A percentile compares a stretch with the other conserved stretches of the same genome.
Evolutionary conservation across 2,797 vertebrate species (phyloP).

Genomic region (Xiphophorus birchmanni): DNA sequence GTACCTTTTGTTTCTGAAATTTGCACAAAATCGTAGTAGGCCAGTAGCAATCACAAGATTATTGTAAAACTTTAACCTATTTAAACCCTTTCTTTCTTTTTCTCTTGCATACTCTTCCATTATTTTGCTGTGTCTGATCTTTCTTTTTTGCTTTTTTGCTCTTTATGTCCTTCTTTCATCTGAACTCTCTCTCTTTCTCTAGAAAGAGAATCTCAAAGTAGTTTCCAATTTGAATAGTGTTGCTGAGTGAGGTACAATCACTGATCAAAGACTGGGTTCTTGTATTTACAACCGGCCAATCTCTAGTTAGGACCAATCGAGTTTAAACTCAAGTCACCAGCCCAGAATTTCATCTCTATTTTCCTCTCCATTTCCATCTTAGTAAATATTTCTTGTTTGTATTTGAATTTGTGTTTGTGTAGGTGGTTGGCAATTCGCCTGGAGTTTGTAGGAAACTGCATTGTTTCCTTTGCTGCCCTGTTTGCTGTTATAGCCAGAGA

Average conservation of each 20-base stretch:
- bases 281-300: not conserved
- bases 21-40: not conserved
- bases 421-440: slow-evolving; percentile 94
- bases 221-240: not conserved
- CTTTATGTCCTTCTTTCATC: not conserved
- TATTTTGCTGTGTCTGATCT: not conserved
- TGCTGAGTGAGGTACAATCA: too few species aligned
- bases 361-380: not conserved
- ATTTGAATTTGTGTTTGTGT: slow-evolving; percentile 18
- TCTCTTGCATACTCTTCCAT: not conserved
- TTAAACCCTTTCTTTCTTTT: not conserved
- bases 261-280: not conserved
- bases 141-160: not conserved
- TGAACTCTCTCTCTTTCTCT: not conserved
- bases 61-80: not conserved
- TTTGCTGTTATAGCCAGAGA: slow-evolving; percentile 89
- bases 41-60: not conserved
- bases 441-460: slow-evolving; percentile 93
- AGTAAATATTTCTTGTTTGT: not conserved
- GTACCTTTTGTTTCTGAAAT: not conserved
- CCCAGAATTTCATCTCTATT: not conserved
- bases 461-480: slow-evolving; percentile 90
- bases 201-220: not conserved
- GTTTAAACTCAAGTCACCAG: not conserved
- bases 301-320: not conserved